Evolutionary conservation across 2,113 vertebrate genomes (phyloP).

Genomic region (Patagioenas fasciata): DNA sequence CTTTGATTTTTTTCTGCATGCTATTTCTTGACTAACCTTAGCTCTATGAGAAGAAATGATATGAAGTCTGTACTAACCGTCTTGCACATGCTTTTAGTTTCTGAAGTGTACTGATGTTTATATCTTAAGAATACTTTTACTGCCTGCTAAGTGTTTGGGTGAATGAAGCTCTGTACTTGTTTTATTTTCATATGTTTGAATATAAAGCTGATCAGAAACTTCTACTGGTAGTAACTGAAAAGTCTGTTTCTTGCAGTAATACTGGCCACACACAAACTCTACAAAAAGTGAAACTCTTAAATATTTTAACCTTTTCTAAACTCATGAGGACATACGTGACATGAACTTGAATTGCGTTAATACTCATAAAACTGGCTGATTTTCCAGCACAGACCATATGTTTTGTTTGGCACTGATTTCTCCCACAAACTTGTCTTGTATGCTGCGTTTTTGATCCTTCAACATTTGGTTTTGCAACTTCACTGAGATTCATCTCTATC

Average conservation of each 20-base stretch:
- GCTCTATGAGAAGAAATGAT: background rate
- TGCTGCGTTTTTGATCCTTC: background rate
- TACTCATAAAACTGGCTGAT: background rate
- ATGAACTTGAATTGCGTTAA: background rate
- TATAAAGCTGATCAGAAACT: background rate
- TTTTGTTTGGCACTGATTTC: background rate
- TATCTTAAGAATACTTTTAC: background rate
- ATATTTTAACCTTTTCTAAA: background rate
- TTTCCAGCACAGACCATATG: background rate
- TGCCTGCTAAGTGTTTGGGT: background rate
- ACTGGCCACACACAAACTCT: background rate
- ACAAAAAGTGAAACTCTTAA: background rate
- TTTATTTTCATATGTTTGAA: background rate
- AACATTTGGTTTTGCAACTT: background rate
- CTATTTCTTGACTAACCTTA: background rate
- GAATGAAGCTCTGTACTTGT: background rate
- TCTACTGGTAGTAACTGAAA: background rate
- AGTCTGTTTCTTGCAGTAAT: background rate
- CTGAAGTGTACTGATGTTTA: background rate
- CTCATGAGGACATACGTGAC: background rate
- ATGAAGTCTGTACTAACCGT: background rate
- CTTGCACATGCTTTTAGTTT: background rate
- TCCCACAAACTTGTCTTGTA: background rate
- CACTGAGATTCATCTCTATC: background rate
- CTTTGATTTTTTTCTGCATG: background rate